These are phyloP conservation scores for Endotricha flammealis DNA, from an alignment of 2,888 invertebrate genomes.

Conservation along the genomic window DNA sequence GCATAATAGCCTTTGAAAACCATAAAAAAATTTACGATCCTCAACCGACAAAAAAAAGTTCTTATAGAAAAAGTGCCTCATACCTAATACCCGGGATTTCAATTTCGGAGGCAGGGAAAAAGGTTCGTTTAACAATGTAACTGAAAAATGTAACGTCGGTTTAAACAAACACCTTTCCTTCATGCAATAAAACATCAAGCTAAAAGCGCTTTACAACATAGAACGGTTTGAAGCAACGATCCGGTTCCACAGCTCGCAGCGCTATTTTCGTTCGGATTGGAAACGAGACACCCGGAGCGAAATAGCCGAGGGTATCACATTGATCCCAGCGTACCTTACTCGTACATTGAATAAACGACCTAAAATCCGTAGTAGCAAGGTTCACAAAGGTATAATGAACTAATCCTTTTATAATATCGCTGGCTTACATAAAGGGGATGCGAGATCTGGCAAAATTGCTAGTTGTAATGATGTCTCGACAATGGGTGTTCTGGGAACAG, in stretches of 20 bases:
- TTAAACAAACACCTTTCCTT: constrained; percentile 50
- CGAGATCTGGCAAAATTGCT: constrained; percentile 66
- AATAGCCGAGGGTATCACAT: constrained; percentile 64
- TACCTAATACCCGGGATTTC: constrained; percentile 46
- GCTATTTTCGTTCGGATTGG: constrained; percentile 39
- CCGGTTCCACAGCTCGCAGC: constrained; percentile 35
- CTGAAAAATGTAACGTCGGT: constrained; percentile 53
- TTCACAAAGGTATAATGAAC: constrained; percentile 19
- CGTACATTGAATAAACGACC: constrained; percentile 22
- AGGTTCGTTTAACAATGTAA: constrained; percentile 49
- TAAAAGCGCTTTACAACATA: constrained; percentile 38
- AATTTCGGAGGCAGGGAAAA: constrained; percentile 40
- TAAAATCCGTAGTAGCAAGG: constrained; percentile 8
- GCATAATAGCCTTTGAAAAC: constrained; percentile 46
- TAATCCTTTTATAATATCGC: constrained; percentile 47
- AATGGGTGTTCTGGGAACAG: constrained; percentile 69
- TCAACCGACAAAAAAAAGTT: constrained; percentile 49
- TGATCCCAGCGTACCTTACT: constrained; percentile 41
- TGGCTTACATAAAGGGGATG: constrained; percentile 72
- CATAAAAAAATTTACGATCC: constrained; percentile 53
- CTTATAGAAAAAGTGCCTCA: constrained; percentile 56
- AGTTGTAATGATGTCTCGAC: constrained; percentile 59
- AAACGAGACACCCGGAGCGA: constrained; percentile 53
- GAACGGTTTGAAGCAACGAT: constrained; percentile 18
- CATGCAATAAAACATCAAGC: constrained; percentile 22